Evolutionary conservation across 1,140 invertebrate genomes (phyloP), one percentile per base, ranked within the genome.

Genomic region (Drosophila auraria): DNA sequence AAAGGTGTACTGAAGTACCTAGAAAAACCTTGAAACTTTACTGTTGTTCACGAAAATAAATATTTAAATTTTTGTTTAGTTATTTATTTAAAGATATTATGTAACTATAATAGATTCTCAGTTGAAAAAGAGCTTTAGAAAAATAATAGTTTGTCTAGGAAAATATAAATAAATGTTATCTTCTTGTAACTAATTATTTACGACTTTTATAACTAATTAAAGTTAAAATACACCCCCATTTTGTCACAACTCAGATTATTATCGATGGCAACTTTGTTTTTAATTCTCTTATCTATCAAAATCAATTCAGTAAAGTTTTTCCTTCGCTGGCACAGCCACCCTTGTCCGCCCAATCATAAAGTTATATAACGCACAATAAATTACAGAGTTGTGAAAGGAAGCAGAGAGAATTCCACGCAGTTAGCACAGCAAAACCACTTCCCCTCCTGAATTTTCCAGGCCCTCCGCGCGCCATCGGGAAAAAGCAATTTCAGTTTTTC

Each of bases 331-430:
- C 12, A 25, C 8, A 73, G 62, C 78, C 56, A 81, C 78, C 78
- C 74, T 38, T 60, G 49, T 51, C 58, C 60, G 42, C 62, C 65
- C 80, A 61, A 90, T 84, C 73, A 89, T 89, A 89, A 89, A 89
- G 86, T 89, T 89, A 78, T 89, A 73, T 84, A 89, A 89, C 86
- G 86, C 84, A 90, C 84, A 84, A 89, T 89, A 89, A 89, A 89
- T 89, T 90, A 89, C 78, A 90, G 65, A 89, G 87, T 83, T 87
- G 62, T 90, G 81, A 89, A 81, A 75, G 81, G 73, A 74, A 63
- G 44, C 33, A 17, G 60, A 38, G 38, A 33, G 53, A 44, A 78
- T 71, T 80, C 68, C 72, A 62, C 80, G 68, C 83, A 86, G 75
- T 87, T 82, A 77, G 58, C 69, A 53, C 15, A 59, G 76, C 17